Base-by-base conservation (phyloP, 2,888 invertebrate genomes). In the Pachymerium ferrugineum region DNA sequence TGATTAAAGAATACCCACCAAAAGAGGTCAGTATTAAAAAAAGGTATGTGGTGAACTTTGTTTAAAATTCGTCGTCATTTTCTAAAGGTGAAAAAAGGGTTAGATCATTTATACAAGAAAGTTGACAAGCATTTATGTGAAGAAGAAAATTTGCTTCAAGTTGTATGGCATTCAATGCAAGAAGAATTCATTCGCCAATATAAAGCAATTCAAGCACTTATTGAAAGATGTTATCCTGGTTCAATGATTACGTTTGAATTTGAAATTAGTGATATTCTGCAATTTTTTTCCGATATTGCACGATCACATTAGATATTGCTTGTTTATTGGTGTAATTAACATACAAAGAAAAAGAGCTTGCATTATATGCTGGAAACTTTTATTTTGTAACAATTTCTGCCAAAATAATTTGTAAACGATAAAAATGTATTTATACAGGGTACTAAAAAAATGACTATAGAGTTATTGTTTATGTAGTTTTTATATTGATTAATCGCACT, bases 91-190 rank as follows among this genome's bases (percentile, higher is more conserved):
- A 95, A 95, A 84, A 92, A 91, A 82, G 94, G 95, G 1, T 85
- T 97, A 77, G 96, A 97, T 83, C 89, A 92, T 80, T 86, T 98
- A 76, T 97, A 95, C 83, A 91, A 91, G 83, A 96, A 95, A 83
- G 95, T 98, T 74, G 98, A 98, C 83, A 98, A 98, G 85, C 97
- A 99, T 84, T 86, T 98, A 68, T 94, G 93, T 80, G 96, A 96
- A 83, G 94, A 94, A 83, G 92, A 93, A 82, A 96, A 94, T 81
- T 86, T 97, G 77, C 86, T 96, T 79, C 84, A 93, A 89, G 98
- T 99, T 72, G 98, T 99, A 74, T 99, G 99, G 99, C 89, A 95
- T 81, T 94, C 96, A 79, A 97, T 99, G 97, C 97, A 98, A 86
- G 95, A 97, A 83, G 97, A 98, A 86, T 98, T 99, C 84, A 92